These are phyloP conservation scores for Lagorchestes hirsutus DNA, from an alignment of 2,797 vertebrate genomes.

Conservation along the genomic window DNA sequence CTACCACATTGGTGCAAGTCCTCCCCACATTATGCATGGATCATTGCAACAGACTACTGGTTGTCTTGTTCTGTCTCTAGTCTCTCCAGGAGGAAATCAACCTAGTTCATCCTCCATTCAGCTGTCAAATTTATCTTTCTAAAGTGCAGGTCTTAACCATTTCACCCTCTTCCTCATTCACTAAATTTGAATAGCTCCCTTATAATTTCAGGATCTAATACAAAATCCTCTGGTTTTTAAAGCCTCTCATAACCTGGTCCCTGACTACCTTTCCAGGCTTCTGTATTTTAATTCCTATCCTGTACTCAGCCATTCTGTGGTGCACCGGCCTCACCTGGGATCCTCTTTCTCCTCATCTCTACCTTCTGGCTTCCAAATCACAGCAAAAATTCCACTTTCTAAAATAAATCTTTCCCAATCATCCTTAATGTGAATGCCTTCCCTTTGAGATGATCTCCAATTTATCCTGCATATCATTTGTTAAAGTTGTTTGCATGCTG, in stretches of 20 bases:
- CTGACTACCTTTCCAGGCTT: background rate
- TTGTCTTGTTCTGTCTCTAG: background rate
- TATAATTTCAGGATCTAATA: background rate
- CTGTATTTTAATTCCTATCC: background rate
- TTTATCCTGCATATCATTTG: background rate
- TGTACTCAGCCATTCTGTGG: background rate
- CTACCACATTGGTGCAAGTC: background rate
- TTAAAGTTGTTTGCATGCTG: background rate
- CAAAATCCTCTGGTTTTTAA: background rate
- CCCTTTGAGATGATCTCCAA: background rate
- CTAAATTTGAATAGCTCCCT: background rate
- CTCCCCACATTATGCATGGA: background rate
- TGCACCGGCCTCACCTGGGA: background rate
- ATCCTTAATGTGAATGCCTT: background rate
- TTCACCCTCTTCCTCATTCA: background rate
- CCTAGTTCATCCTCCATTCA: background rate
- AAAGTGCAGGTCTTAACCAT: background rate
- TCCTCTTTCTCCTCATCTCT: background rate
- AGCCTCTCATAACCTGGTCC: no score
- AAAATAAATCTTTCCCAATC: background rate
- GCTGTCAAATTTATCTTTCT: background rate
- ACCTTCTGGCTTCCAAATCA: background rate
- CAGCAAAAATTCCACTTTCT: background rate
- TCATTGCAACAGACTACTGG: background rate
- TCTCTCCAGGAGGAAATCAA: background rate